phyloP scores from a whole-genome alignment of 53 echinoderm and acorn worm species.

The Actinopyga echinites region DNA sequence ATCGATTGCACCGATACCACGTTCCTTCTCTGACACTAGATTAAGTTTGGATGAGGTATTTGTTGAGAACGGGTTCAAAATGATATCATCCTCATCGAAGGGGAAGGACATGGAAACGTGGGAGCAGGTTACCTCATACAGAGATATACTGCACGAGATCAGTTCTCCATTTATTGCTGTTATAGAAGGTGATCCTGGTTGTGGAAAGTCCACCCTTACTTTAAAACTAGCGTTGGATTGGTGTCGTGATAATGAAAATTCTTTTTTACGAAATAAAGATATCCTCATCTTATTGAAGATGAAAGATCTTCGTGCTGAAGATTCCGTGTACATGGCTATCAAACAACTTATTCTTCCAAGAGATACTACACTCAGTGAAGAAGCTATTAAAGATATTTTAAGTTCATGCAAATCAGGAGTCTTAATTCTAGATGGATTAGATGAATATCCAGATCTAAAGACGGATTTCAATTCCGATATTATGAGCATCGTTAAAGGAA shows the following conservation, averaged over 20 bases:
- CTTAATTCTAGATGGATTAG: background rate
- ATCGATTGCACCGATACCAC: no score
- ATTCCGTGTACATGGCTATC: background rate
- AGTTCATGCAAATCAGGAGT: background rate
- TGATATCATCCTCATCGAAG: background rate
- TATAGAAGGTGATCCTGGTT: conserved; percentile 8
- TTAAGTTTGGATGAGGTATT: background rate
- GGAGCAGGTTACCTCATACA: background rate
- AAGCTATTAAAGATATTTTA: background rate
- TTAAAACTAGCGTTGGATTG: background rate
- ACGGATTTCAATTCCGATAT: background rate
- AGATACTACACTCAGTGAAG: background rate
- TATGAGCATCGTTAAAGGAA: background rate
- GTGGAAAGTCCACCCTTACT: background rate
- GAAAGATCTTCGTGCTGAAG: background rate
- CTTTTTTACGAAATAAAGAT: background rate
- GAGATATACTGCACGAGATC: background rate
- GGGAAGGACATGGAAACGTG: background rate
- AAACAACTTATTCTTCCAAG: background rate
- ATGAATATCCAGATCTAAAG: background rate
- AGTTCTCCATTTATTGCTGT: background rate
- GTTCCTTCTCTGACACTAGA: no score
- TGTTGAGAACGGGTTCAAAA: background rate
- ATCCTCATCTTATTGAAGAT: background rate
- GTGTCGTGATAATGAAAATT: background rate